phyloP scores from a whole-genome alignment of 1,140 invertebrate genomes.

The Luehdorfia chinensis region DNA sequence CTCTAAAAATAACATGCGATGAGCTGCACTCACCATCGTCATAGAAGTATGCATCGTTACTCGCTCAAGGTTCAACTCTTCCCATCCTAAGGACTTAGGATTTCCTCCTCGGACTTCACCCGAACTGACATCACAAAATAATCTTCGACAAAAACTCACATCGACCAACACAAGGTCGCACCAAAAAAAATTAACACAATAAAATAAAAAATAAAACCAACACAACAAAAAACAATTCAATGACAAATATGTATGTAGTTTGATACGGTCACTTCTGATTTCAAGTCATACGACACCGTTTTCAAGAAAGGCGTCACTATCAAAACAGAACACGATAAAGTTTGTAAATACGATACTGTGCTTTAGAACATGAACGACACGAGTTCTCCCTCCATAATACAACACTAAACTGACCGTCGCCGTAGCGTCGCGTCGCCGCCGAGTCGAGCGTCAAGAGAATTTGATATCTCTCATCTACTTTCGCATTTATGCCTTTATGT shows the following conservation, averaged over 20 bases:
- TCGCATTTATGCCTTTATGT: conserved; percentile 8
- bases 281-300: conserved; percentile 26
- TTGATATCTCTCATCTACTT: conserved; percentile 35
- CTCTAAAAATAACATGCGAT: conserved; percentile 10
- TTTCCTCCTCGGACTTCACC: conserved; percentile 47
- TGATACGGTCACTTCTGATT: conserved; percentile 19
- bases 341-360: conserved; percentile 71
- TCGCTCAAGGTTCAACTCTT: conserved; percentile 32
- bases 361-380: conserved; percentile 27
- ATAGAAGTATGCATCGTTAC: conserved; percentile 65
- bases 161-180: conserved; percentile 62
- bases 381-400: conserved; percentile 25
- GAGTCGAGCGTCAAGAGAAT: conserved; percentile 17
- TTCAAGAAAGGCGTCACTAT: conserved; percentile 36
- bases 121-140: conserved; percentile 71
- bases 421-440: neutral
- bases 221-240: conserved; percentile 23
- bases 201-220: conserved; percentile 39
- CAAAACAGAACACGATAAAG: conserved; percentile 63
- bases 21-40: conserved; percentile 61
- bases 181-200: conserved; percentile 37
- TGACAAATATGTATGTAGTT: conserved; percentile 17
- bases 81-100: conserved; percentile 45
- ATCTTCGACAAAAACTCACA: conserved; percentile 45
- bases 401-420: conserved; percentile 48